phyloP scores from a whole-genome alignment of 2,888 invertebrate genomes.

The Achlya flavicornis region DNA sequence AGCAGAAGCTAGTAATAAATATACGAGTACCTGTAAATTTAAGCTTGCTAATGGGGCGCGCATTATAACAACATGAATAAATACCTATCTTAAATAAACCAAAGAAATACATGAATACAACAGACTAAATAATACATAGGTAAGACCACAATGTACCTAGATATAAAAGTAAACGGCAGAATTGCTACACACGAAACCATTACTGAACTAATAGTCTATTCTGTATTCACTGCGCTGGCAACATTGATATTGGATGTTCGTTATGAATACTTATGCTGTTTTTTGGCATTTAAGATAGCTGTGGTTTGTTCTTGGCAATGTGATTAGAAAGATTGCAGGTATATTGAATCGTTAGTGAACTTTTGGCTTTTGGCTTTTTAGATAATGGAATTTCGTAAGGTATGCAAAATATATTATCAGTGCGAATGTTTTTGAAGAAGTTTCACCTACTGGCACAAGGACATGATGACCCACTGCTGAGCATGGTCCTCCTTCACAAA shows the following conservation, averaged over 20 bases:
- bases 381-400: neutral
- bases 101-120: too few species aligned
- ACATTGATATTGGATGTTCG: slow-evolving; percentile 28
- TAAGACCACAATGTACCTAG: neutral
- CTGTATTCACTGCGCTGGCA: slow-evolving; percentile 33
- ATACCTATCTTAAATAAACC: too few species aligned
- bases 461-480: too few species aligned
- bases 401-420: neutral
- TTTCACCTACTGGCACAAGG: too few species aligned
- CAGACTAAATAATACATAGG: neutral
- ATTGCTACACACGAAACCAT: slow-evolving; percentile 12
- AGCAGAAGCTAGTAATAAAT: too few species aligned
- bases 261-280: slow-evolving; percentile 7
- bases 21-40: too few species aligned
- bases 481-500: too few species aligned
- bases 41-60: too few species aligned
- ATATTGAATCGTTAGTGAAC: neutral
- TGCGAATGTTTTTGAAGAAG: too few species aligned
- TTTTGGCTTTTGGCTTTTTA: neutral
- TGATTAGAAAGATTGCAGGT: neutral
- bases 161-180: slow-evolving; percentile 1
- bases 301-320: neutral
- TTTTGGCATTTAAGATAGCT: slow-evolving; percentile 2
- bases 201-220: slow-evolving; percentile 37
- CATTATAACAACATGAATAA: too few species aligned